Evolutionary conservation across 2,113 vertebrate genomes (phyloP).

Genomic region (Ascaphus truei): DNA sequence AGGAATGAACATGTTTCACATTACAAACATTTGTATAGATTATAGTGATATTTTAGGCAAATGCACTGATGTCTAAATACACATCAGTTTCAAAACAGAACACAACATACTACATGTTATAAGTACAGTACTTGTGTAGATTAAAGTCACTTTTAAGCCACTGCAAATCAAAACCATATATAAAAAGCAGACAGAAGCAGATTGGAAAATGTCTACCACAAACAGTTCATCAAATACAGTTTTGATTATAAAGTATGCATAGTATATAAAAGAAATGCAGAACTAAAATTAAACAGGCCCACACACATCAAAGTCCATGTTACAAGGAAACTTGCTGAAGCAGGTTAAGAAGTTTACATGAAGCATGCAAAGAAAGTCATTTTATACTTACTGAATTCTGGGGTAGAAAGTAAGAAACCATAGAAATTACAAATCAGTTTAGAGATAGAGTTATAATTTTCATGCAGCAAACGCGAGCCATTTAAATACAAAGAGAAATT

Average conservation of each 20-base stretch:
- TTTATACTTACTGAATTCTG: slow-evolving; percentile 91
- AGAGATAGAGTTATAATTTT: not conserved
- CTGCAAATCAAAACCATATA: slow-evolving; percentile 4
- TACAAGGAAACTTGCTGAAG: slow-evolving; percentile 42
- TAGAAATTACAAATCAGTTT: not conserved
- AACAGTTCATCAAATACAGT: not conserved
- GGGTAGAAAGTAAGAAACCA: slow-evolving; percentile 69
- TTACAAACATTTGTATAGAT: no score
- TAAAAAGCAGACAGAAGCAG: not conserved
- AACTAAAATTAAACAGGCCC: not conserved
- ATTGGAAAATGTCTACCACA: not conserved
- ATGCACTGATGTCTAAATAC: not conserved
- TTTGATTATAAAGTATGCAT: not conserved
- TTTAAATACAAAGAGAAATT: no score
- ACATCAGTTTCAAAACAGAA: not conserved
- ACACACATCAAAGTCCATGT: slow-evolving; percentile 19
- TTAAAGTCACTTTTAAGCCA: no score
- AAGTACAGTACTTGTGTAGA: no score
- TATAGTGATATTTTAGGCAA: not conserved
- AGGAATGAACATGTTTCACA: not conserved
- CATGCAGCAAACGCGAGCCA: no score
- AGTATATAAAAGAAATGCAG: not conserved
- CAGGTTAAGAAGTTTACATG: slow-evolving; percentile 49
- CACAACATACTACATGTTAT: not conserved
- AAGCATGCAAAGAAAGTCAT: slow-evolving; percentile 70